Evolutionary conservation across 2,113 vertebrate genomes (phyloP), one percentile per base, ranked within the genome.

Genomic region (Tachysurus fulvidraco): DNA sequence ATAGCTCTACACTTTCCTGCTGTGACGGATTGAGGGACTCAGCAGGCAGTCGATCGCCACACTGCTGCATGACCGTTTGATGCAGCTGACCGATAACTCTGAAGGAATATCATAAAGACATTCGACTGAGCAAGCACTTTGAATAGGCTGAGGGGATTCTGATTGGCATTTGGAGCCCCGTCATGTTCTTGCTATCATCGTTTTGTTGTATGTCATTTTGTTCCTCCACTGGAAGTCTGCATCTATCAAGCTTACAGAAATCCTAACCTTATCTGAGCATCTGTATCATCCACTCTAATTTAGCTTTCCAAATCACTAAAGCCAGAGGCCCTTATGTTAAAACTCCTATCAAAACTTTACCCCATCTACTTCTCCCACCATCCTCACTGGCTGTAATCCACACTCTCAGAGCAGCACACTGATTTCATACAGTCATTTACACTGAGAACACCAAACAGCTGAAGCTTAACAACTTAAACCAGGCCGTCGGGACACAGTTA

Each of bases 11-110:
- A 55, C 73, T 79, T 50, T 25, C 93, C 93, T 89, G 93, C 93
- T 94, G 93, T 84, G 93, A 91, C 83, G 85, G 91, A 92, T 90
- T 83, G 89, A 90, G 84, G 88, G 88, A 88, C 89, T 81, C 91
- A 93, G 93, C 90, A 84, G 93, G 92, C 81, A 83, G 93, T 92
- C 93, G 84, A 91, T 93, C 91, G 91, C 89, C 88, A 93, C 90
- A 91, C 90, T 87, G 88, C 92, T 87, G 84, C 82, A 44, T 64
- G 30, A 62, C 82, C 50, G 86, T 95, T 92, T 94, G 93, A 93
- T 90, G 90, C 88, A 88, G 86, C 89, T 81, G 88, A 83, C 89
- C 89, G 89, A 92, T 92, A 90, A 89, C 90, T 88, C 83, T 81
- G 87, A 91, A 91, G 84, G 69, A 89, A 90, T 83, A 90, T 87